These are phyloP conservation scores for Gortyna flavago DNA, from an alignment of 2,888 invertebrate species.

Conservation along the genomic window DNA sequence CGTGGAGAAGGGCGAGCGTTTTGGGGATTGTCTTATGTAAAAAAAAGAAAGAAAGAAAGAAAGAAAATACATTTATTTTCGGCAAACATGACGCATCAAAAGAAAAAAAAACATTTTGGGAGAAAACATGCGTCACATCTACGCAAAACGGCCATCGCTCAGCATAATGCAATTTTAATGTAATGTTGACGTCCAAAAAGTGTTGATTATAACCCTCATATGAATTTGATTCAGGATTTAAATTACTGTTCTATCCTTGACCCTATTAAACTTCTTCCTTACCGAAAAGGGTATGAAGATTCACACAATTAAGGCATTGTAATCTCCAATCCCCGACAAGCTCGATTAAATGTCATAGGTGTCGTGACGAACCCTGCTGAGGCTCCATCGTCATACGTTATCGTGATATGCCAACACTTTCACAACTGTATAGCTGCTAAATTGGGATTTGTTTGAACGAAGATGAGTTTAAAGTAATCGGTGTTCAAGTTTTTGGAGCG, in stretches of 20 bases:
- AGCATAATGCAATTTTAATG: no score
- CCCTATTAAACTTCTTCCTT: neutral
- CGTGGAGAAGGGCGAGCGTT: neutral
- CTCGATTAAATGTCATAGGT: slow-evolving; percentile 59
- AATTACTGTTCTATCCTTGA: neutral
- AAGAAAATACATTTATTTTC: no score
- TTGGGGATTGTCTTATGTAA: neutral
- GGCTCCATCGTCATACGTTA: slow-evolving; percentile 38
- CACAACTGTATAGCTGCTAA: slow-evolving; percentile 50
- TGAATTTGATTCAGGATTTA: neutral
- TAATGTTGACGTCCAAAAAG: neutral
- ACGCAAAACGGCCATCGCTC: no score
- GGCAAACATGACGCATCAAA: no score
- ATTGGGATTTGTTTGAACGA: slow-evolving; percentile 48
- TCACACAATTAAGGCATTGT: slow-evolving; percentile 38
- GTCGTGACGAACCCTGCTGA: slow-evolving; percentile 59
- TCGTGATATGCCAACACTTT: slow-evolving; percentile 72
- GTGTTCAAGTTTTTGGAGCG: no score
- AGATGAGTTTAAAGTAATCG: slow-evolving; percentile 28
- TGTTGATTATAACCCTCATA: neutral
- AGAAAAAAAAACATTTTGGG: no score
- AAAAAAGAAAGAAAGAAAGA: no score
- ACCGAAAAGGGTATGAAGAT: slow-evolving; percentile 14
- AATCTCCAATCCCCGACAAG: slow-evolving; percentile 28
- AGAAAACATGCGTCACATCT: no score